Evolutionary conservation across 2,797 vertebrate genomes (phyloP).

Genomic region (Staurois parvus): DNA sequence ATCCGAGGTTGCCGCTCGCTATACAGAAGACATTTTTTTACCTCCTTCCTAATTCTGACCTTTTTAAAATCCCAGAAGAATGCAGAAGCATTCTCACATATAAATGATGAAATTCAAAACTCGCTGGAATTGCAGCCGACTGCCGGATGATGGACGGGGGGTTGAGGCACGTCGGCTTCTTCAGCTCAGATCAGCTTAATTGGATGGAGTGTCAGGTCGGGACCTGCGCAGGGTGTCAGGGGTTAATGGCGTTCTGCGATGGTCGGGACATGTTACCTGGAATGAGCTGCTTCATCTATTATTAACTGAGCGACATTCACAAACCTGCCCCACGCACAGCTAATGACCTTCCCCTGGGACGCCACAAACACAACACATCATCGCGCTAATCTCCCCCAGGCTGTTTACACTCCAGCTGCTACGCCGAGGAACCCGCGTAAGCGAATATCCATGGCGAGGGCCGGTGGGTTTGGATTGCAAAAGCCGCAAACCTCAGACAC

Average conservation of each 20-base stretch:
- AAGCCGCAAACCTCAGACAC: too few species aligned
- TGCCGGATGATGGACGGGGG: too few species aligned
- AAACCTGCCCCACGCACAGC: constrained; percentile 35
- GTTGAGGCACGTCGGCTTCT: too few species aligned
- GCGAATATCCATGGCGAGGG: background rate
- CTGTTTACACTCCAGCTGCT: constrained; percentile 10
- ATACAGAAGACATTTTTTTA: background rate
- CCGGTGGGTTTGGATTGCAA: too few species aligned
- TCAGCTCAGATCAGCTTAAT: constrained; percentile 1
- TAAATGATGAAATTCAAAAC: background rate
- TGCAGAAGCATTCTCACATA: background rate
- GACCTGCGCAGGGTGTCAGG: background rate
- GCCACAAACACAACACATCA: constrained; percentile 2
- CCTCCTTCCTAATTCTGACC: background rate
- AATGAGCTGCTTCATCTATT: constrained; percentile 37
- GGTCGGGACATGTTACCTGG: constrained; percentile 19
- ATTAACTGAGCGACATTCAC: constrained; percentile 36
- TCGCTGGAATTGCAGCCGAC: too few species aligned
- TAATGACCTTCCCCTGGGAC: constrained; percentile 41
- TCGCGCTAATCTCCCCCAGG: constrained; percentile 2
- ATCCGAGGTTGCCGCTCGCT: too few species aligned
- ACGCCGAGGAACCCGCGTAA: background rate
- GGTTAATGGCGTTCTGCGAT: constrained; percentile 26
- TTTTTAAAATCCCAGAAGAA: background rate
- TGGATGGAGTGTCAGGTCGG: constrained; percentile 26